Base-by-base conservation (phyloP, 1,140 invertebrate species). In the Drosophila jambulina region DNA sequence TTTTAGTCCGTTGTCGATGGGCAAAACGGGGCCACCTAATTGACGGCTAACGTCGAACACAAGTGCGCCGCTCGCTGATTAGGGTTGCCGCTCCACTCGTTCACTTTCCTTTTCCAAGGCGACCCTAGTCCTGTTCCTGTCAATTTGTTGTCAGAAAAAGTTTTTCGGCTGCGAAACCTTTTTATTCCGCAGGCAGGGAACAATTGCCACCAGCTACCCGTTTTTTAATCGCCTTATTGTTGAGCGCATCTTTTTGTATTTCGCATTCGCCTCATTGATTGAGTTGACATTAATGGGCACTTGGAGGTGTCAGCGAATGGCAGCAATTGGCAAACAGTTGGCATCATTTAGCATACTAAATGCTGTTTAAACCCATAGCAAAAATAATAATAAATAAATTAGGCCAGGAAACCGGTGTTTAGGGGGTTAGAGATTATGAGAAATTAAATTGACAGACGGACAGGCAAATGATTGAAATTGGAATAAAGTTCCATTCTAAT, bases 1-100 rank as follows among this genome's bases (percentile, higher is more conserved):
- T 58, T 51, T 25, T 32, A 32, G 53, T 21, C 34, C 21, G 15
- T 25, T 32, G 51, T 61, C 32, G 64, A 51, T 57, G 45, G 60
- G 36, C 61, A 68, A 56, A 77, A 23, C 0, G 74, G 49, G 43
- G 65, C 72, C 78, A 84, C 80, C 79, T 84, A 88, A 88, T 88
- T 90, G 84, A 88, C 85, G 82, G 81, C 86, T 85, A 90, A 78
- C 75, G 85, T 88, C 85, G 85, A 90, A 82, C 82, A 82, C 86
- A 91, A 91, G 80, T 90, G 85, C 82, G 75, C 60, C 65, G 29
- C 61, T 57, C 82, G 60, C 85, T 90, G 85, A 90, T 88, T 90
- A 90, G 85, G 86, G 86, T 90, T 84, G 78, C 78, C 74, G 67
- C 63, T 71, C 54, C 42, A 49, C 51, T 23, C 23, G 8, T 40